Conservation (phyloP, 2,113 vertebrate genomes). For the Anthoscopus minutus region DNA sequence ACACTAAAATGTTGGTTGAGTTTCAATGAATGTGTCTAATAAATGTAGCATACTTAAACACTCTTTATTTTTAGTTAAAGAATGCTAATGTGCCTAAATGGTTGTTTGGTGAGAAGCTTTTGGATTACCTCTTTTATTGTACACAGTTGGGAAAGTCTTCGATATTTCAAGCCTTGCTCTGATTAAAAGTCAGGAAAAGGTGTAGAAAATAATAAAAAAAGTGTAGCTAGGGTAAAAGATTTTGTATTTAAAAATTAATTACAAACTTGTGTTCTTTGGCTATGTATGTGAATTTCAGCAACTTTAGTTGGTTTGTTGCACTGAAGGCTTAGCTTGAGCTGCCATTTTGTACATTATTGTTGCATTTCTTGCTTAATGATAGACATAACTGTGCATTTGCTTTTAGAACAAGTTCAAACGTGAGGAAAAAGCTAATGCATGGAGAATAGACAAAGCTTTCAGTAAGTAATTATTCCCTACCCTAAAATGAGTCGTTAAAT, state of each 20-base stretch:
- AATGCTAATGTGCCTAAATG: not conserved
- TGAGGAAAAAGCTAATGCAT: slow-evolving; percentile 87
- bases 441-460: slow-evolving; percentile 97
- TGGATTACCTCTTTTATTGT: not conserved
- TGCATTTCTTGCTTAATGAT: not conserved
- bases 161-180: not conserved
- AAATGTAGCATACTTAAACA: not conserved
- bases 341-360: not conserved
- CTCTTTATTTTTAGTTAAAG: not conserved
- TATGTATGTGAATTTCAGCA: not conserved
- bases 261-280: not conserved
- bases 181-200: not conserved
- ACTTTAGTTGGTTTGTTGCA: not conserved
- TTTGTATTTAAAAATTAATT: not conserved
- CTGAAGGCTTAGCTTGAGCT: not conserved
- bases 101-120: not conserved
- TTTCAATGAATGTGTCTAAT: not conserved
- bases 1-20: not conserved
- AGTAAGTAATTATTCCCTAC: slow-evolving; percentile 73
- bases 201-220: not conserved
- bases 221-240: not conserved
- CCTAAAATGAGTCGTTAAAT: not conserved
- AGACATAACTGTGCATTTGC: slow-evolving; percentile 1
- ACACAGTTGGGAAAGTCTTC: not conserved
- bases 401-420: slow-evolving; percentile 97